Base-by-base conservation (phyloP, 2,888 invertebrate genomes). In the Scaptomyza tumidula region DNA sequence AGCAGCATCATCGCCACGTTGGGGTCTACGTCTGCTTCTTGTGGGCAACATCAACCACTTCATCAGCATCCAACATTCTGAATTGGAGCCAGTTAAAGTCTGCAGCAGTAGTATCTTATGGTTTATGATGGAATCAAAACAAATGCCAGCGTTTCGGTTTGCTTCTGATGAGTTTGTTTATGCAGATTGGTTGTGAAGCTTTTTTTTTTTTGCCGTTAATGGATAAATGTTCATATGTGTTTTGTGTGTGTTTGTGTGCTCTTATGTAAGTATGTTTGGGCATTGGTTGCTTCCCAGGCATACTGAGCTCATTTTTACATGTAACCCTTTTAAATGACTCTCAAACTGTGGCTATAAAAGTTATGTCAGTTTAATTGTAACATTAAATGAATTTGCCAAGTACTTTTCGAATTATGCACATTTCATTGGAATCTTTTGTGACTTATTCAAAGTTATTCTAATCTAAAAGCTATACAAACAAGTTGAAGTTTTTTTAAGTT, bases 111-210 rank as follows among this genome's bases (percentile, higher is more conserved):
- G 75, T 89, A 85, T 88, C 83, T 83, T 84, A 89, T 87, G 88
- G 82, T 73, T 87, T 87, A 84, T 89, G 83, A 84, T 84, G 83
- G 88, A 84, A 83, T 83, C 83, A 83, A 83, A 83, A 83, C 83
- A 83, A 83, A 87, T 88, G 89, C 83, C 71, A 70, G 74, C 75
- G 75, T 65, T 68, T 60, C 74, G 62, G 7, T 67, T 33, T 33
- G 55, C 79, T 65, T 53, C 70, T 75, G 86, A 88, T 87, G 89
- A 89, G 85, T 85, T 85, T 85, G 85, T 89, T 85, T 85, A 89
- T 85, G 89, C 88, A 87, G 85, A 85, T 85, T 85, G 85, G 69
- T 76, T 85, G 52, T 76, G 72, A 64, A 88, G 67, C 86, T 35
- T 35, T 35, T 35, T 35, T 10, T 11, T 88, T 76, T 88, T 86